Evolutionary conservation across 1,140 invertebrate species (phyloP), one percentile per base, ranked within the genome.

Genomic region (Vanessa tameamea): DNA sequence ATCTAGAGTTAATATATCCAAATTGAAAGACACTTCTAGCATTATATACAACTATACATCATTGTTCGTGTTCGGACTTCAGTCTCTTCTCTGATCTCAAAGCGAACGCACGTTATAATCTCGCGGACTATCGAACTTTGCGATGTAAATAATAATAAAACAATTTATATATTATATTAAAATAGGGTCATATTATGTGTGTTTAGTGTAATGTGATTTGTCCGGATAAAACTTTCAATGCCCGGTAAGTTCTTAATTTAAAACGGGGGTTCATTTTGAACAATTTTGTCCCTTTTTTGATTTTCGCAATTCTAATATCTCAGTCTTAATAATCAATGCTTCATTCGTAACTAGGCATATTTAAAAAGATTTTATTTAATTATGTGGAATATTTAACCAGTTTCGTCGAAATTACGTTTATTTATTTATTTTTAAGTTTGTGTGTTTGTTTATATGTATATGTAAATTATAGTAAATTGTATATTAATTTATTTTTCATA

Each of bases 221-320:
- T 69, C 61, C 55, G 76, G 76, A 78, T 76, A 65, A 72, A 26
- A 68, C 14, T 70, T 73, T 81, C 73, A 66, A 81, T 81, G 79
- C 79, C 79, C 55, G 75, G 79, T 81, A 64, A 81, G 79, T 26
- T 50, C 5, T 11, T 20, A 55, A 55, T 53, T 53, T 57, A 20
- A 16, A 53, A 16, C 4, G 11, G 20, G 16, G 7, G 1, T 3
- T 37, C 7, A 37, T 7, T 37, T 7, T 37, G 4, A 20, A 20
- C 20, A 20, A 20, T 43, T 43, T 1, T 43, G 37, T 43, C 6
- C 1, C 1, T 9, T 43, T 43, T 11, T 43, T 11, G 3, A 9
- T 43, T 43, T 5, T 43, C 7, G 20, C 7, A 43, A 43, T 37
- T 37, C 1, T 43, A 6, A 43, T 43, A 9, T 9, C 37, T 43